Conservation (phyloP, 2,888 invertebrate species). For the Falcaria lacertinaria region DNA sequence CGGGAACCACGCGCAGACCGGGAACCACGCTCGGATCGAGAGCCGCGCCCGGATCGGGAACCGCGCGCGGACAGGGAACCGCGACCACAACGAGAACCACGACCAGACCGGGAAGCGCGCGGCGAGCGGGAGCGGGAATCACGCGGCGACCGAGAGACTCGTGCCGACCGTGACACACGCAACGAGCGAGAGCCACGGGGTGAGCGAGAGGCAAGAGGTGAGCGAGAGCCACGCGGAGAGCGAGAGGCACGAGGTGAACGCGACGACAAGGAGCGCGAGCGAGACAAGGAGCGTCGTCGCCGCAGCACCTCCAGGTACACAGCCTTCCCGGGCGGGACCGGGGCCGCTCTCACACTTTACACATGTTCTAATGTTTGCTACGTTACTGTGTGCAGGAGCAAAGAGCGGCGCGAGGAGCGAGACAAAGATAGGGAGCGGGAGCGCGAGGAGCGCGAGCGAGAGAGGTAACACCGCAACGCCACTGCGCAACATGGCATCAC, state of each 20-base stretch:
- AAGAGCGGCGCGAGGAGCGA: slow-evolving; percentile 36
- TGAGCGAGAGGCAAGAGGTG: slow-evolving; percentile 17
- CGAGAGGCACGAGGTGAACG: slow-evolving; percentile 17
- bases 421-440: slow-evolving; percentile 53
- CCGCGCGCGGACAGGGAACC: slow-evolving; percentile 29
- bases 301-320: slow-evolving; percentile 39
- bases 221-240: slow-evolving; percentile 21
- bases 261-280: slow-evolving; percentile 47
- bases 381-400: slow-evolving; percentile 18
- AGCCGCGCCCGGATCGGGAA: slow-evolving; percentile 7
- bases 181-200: slow-evolving; percentile 35
- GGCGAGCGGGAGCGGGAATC: slow-evolving; percentile 41
- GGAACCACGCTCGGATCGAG: slow-evolving; percentile 45
- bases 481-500: not conserved
- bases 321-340: not conserved
- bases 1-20: slow-evolving; percentile 30
- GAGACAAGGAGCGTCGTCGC: slow-evolving; percentile 70
- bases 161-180: slow-evolving; percentile 22
- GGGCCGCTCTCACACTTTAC: too few species aligned
- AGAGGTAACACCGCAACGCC: not conserved
- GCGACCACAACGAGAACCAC: too few species aligned
- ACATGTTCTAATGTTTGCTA: too few species aligned
- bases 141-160: too few species aligned
- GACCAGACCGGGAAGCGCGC: slow-evolving; percentile 31
- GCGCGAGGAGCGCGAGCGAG: slow-evolving; percentile 49